Percentiles rank a stretch among this genome's conserved stretches.
These are phyloP conservation scores for Entomobrya multifasciata DNA, from an alignment of 2,888 invertebrate species.

Conservation along the genomic window DNA sequence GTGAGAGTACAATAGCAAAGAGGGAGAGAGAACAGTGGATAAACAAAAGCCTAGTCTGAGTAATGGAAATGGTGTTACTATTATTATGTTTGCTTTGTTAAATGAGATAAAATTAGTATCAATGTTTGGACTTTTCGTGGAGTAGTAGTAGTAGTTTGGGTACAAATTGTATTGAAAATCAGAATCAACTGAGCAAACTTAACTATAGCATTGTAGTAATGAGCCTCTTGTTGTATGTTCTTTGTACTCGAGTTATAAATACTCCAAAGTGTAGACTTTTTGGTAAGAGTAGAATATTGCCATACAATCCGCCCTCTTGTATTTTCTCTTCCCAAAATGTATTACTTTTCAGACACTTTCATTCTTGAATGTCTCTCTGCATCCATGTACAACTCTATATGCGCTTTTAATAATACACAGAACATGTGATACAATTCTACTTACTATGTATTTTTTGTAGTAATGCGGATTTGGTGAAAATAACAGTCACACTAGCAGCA, in stretches of 20 bases:
- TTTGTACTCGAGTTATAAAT: constrained; percentile 46
- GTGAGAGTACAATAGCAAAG: constrained; percentile 16
- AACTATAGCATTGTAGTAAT: not conserved
- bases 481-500: not conserved
- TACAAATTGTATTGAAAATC: not conserved
- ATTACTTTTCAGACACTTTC: no score
- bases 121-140: constrained; percentile 15
- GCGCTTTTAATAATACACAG: no score
- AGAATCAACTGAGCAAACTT: not conserved
- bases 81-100: constrained; percentile 36
- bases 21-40: not conserved
- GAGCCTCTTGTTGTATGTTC: constrained; percentile 47
- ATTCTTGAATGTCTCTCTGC: no score
- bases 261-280: constrained; percentile 1
- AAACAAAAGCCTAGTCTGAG: constrained; percentile 49
- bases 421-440: not conserved
- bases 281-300: not conserved
- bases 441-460: constrained; percentile 5
- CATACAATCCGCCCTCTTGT: not conserved
- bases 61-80: not conserved
- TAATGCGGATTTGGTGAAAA: not conserved
- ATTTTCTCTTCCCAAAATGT: no score
- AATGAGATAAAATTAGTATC: constrained; percentile 51
- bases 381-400: not conserved
- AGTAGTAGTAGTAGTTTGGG: no score